Evolutionary conservation across 2,888 invertebrate genomes (phyloP), one percentile per base, ranked within the genome.

Genomic region (Cheilosia vernalis): DNA sequence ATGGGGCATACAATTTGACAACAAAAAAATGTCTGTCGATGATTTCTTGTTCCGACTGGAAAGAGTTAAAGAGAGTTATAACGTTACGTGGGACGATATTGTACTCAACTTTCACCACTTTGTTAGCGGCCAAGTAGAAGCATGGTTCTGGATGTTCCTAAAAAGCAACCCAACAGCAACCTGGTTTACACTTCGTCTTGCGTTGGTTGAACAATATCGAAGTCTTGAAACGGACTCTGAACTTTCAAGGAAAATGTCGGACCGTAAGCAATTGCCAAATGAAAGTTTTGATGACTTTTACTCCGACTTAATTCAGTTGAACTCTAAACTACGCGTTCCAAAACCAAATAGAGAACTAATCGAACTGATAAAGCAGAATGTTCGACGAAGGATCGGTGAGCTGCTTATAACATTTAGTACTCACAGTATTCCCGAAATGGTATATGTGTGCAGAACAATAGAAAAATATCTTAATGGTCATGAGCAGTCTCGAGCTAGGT

Each of bases 201-300:
- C 33, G 17, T 0, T 24, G 10, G 4, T 37, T 6, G 70, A 70
- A 4, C 49, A 70, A 7, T 70, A 58, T 21, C 21, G 70, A 4
- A 60, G 17, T 9, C 13, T 70, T 0, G 70, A 70, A 37, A 49
- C 49, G 2, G 70, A 60, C 4, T 49, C n/a, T 0, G 70, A 70
- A n/a, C 17, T 70, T 0, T 49, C 24, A 0, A 4, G 70, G 19
- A 70, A 24, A 21, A 51, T 53, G 53, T 24, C 53, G 0, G 27
- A 53, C 4, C 10, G 53, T 4, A 27, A 7, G 13, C 53, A 53
- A 27, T 17, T 9, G 0, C 10, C 47, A 6, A 6, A 49, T 4
- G 47, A 21, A 10, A 6, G 9, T 2, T 49, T 49, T 21, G 49
- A 47, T 1, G 19, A 49, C 2, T 49, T 49, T 10, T 49, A 17